Evolutionary conservation across 2,888 invertebrate genomes (phyloP).

Genomic region (Ferdinandea cuprea): DNA sequence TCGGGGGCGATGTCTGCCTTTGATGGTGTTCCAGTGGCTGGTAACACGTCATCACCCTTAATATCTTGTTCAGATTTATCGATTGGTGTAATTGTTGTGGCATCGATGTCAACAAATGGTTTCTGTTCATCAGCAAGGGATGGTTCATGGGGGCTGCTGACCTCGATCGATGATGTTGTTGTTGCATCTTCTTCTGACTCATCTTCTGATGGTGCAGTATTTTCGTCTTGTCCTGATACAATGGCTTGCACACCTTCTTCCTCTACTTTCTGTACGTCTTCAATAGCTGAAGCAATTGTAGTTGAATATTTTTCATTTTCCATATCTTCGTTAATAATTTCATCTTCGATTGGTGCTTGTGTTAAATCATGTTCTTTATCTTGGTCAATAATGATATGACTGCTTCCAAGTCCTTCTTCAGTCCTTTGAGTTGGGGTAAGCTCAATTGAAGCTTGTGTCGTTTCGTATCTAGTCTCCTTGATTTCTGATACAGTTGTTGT

Average conservation of each 20-base stretch:
- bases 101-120: conserved; percentile 7
- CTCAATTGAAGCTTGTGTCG: conserved; percentile 54
- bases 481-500: conserved; percentile 38
- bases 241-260: conserved; percentile 50
- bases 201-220: conserved; percentile 5
- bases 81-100: conserved; percentile 9
- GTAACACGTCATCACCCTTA: conserved; percentile 10
- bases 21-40: conserved; percentile 62
- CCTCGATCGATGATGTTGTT: conserved; percentile 34
- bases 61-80: conserved; percentile 29
- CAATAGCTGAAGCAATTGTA: conserved; percentile 39
- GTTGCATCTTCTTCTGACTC: conserved; percentile 43
- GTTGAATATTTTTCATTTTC: conserved; percentile 35
- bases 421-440: conserved; percentile 47
- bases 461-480: conserved; percentile 47
- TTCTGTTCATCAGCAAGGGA: conserved; percentile 19
- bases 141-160: conserved; percentile 32
- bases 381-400: conserved; percentile 40
- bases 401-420: conserved; percentile 42
- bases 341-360: conserved; percentile 45
- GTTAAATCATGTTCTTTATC: conserved; percentile 53
- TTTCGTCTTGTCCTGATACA: neutral
- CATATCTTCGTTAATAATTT: conserved; percentile 26
- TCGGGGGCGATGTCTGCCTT: conserved; percentile 54
- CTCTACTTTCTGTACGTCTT: conserved; percentile 39